These are phyloP conservation scores for Lethenteron reissneri DNA, from an alignment of 2,113 vertebrate genomes.

Conservation along the genomic window DNA sequence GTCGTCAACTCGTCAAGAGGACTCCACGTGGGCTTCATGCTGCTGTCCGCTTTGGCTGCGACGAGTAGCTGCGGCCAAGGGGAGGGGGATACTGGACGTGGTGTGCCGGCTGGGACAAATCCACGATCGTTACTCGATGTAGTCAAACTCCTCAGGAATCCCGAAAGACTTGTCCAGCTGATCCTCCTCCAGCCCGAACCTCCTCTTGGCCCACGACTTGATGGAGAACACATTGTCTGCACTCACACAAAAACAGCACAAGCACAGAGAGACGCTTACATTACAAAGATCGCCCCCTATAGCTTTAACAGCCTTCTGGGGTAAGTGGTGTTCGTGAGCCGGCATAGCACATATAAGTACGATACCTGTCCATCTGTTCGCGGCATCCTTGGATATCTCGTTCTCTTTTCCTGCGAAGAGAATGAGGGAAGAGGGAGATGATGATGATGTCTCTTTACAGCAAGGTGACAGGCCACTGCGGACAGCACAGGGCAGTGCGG, in stretches of 20 bases:
- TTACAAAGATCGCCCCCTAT: background rate
- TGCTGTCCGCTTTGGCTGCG: too few species aligned
- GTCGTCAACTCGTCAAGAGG: too few species aligned
- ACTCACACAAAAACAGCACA: slow-evolving; percentile 15
- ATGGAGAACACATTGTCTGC: slow-evolving; percentile 85
- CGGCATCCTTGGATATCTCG: slow-evolving; percentile 58
- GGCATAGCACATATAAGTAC: slow-evolving; percentile 9
- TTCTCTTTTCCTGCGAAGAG: slow-evolving; percentile 40
- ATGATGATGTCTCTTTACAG: background rate
- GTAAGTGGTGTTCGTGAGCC: too few species aligned
- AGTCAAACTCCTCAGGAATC: slow-evolving; percentile 92
- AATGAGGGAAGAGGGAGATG: background rate
- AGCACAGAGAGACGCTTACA: background rate
- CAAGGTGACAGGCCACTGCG: background rate
- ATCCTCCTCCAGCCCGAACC: slow-evolving; percentile 67
- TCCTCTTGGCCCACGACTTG: slow-evolving; percentile 92
- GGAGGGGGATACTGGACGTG: too few species aligned
- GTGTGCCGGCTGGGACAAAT: too few species aligned
- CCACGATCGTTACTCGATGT: slow-evolving; percentile 40
- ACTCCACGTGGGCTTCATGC: too few species aligned
- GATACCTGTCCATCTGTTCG: slow-evolving; percentile 84
- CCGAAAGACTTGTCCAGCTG: slow-evolving; percentile 79
- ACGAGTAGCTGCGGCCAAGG: too few species aligned
- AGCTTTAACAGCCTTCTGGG: too few species aligned
- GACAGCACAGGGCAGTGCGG: too few species aligned